These are phyloP conservation scores for Eclectus roratus DNA, from an alignment of 2,113 vertebrate species.

Conservation along the genomic window DNA sequence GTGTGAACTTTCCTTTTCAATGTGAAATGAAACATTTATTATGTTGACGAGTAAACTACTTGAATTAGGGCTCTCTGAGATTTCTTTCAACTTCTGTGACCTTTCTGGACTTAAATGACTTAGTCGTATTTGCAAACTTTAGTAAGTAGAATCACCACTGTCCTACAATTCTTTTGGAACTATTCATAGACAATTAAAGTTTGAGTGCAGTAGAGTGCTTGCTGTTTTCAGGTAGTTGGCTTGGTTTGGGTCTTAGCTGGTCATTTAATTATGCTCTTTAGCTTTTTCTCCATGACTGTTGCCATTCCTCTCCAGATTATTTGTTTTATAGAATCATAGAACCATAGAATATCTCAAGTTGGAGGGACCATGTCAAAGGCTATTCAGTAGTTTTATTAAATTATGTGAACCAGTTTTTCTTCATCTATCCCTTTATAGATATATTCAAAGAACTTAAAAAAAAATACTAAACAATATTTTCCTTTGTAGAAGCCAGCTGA, in stretches of 20 bases:
- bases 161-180: not conserved
- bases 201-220: not conserved
- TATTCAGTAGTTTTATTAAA: not conserved
- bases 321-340: not conserved
- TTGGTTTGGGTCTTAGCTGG: not conserved
- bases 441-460: not conserved
- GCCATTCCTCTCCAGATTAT: not conserved
- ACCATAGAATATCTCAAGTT: not conserved
- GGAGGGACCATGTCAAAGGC: not conserved
- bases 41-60: not conserved
- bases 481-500: not conserved
- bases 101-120: not conserved
- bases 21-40: not conserved
- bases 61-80: not conserved
- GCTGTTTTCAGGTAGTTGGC: not conserved
- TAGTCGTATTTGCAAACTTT: not conserved
- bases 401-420: not conserved
- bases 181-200: not conserved
- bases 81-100: not conserved
- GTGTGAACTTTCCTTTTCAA: not conserved
- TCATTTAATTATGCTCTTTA: not conserved
- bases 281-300: not conserved
- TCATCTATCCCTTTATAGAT: not conserved
- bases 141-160: not conserved
- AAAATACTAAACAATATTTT: not conserved